These are phyloP conservation scores for Oppia nitens DNA, from an alignment of 1,140 invertebrate genomes.

Conservation along the genomic window DNA sequence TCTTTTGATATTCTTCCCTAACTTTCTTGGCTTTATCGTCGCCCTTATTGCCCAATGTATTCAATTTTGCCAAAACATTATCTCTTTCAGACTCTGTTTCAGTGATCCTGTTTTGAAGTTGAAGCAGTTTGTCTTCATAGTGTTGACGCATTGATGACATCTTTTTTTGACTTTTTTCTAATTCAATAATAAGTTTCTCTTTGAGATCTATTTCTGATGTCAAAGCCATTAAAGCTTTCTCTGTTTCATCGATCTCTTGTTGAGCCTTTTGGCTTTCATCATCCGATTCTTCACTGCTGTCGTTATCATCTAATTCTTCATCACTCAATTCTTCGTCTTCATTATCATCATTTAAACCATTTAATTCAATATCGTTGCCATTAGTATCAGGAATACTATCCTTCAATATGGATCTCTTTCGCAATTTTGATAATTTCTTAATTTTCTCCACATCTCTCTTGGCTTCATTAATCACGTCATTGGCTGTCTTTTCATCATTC, in stretches of 20 bases:
- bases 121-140: constrained; percentile 84
- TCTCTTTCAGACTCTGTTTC: constrained; percentile 84
- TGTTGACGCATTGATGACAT: constrained; percentile 65
- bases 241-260: constrained; percentile 7
- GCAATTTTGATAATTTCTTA: constrained; percentile 25
- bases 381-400: constrained; percentile 5
- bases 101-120: constrained; percentile 67
- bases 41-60: constrained; percentile 24
- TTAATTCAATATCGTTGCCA: constrained; percentile 17
- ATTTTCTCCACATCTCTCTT: constrained; percentile 46
- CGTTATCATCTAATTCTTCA: constrained; percentile 25
- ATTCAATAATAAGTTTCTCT: constrained; percentile 76
- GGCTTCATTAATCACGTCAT: constrained; percentile 41
- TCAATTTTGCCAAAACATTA: constrained; percentile 52
- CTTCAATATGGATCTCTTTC: neutral
- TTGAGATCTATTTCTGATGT: constrained; percentile 21
- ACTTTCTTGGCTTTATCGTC: constrained; percentile 48
- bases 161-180: constrained; percentile 68
- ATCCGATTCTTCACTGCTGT: constrained; percentile 20
- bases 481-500: constrained; percentile 21
- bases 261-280: constrained; percentile 10
- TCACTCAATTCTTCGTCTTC: constrained; percentile 26
- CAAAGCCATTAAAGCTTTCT: constrained; percentile 17
- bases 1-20: constrained; percentile 75
- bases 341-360: constrained; percentile 32